These are phyloP conservation scores for Karalla daura DNA, from an alignment of 2,797 vertebrate genomes.

Conservation along the genomic window DNA sequence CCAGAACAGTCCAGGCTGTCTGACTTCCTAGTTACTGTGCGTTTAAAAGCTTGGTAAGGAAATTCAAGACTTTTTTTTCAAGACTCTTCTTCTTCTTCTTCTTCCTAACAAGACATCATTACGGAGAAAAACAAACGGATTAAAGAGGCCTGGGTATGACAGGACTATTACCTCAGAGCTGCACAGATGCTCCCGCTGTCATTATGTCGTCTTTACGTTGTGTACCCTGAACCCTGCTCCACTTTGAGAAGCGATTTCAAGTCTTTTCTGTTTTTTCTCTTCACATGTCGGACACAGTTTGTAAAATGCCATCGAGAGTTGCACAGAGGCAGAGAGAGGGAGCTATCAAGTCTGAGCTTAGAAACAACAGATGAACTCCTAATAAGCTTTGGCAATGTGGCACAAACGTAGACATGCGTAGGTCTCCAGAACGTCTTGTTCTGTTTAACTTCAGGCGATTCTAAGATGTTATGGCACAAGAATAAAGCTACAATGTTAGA, in stretches of 20 bases:
- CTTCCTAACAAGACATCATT: slow-evolving; percentile 37
- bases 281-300: slow-evolving; percentile 21
- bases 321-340: background rate
- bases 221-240: background rate
- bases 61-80: slow-evolving; percentile 35
- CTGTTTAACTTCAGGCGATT: slow-evolving; percentile 8
- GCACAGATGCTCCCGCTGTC: slow-evolving; percentile 2
- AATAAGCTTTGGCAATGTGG: slow-evolving; percentile 34
- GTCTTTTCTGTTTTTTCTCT: background rate
- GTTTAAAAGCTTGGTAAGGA: slow-evolving; percentile 32
- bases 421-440: slow-evolving; percentile 2
- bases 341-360: background rate
- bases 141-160: slow-evolving; percentile 13
- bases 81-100: too few species aligned
- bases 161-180: slow-evolving; percentile 1
- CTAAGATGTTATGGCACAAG: slow-evolving; percentile 1
- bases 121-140: slow-evolving; percentile 20
- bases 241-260: background rate
- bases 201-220: slow-evolving; percentile 6
- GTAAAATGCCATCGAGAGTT: slow-evolving; percentile 10
- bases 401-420: slow-evolving; percentile 13
- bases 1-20: slow-evolving; percentile 2
- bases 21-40: slow-evolving; percentile 41
- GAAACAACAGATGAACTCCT: slow-evolving; percentile 5
- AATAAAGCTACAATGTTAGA: slow-evolving; percentile 18